A percentile compares a stretch with the other conserved stretches of the same genome.
phyloP scores from a whole-genome alignment of 2,888 invertebrate genomes.

The Teleiodes luculella region DNA sequence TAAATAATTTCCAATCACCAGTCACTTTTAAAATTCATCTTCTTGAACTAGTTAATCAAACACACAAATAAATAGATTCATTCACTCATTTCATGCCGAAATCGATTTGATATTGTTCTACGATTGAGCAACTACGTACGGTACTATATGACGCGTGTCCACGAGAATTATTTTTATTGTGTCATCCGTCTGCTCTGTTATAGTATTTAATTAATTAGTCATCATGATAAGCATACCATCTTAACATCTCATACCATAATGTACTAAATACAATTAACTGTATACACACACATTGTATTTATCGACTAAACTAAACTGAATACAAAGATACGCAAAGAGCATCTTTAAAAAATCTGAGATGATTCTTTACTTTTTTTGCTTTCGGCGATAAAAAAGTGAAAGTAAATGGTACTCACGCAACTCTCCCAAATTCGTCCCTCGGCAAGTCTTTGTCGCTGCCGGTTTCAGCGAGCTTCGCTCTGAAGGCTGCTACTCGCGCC shows the following conservation, averaged over 20 bases:
- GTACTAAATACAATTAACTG: too few species aligned
- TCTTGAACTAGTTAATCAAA: background rate
- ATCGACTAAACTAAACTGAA: too few species aligned
- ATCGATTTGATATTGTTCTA: slow-evolving; percentile 9
- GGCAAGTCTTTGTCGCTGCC: slow-evolving; percentile 78
- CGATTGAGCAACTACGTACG: background rate
- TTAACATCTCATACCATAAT: too few species aligned
- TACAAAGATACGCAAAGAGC: background rate
- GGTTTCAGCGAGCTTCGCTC: slow-evolving; percentile 88
- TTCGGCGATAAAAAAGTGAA: background rate
- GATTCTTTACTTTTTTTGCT: too few species aligned
- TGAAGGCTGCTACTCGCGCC: slow-evolving; percentile 91
- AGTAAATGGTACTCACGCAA: slow-evolving; percentile 70
- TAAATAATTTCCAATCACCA: too few species aligned
- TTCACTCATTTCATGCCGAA: slow-evolving; percentile 13
- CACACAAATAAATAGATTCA: background rate
- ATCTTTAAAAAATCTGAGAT: too few species aligned
- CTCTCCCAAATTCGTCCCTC: slow-evolving; percentile 91
- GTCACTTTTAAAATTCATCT: background rate
- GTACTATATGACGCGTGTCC: too few species aligned
- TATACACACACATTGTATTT: background rate
- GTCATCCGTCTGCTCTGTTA: too few species aligned
- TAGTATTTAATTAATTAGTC: slow-evolving; percentile 16
- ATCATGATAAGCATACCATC: background rate
- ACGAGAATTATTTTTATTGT: too few species aligned